A percentile compares a stretch with the other conserved stretches of the same genome.
phyloP scores from a whole-genome alignment of 2,113 vertebrate species.

The Psittacula cyanocephala region DNA sequence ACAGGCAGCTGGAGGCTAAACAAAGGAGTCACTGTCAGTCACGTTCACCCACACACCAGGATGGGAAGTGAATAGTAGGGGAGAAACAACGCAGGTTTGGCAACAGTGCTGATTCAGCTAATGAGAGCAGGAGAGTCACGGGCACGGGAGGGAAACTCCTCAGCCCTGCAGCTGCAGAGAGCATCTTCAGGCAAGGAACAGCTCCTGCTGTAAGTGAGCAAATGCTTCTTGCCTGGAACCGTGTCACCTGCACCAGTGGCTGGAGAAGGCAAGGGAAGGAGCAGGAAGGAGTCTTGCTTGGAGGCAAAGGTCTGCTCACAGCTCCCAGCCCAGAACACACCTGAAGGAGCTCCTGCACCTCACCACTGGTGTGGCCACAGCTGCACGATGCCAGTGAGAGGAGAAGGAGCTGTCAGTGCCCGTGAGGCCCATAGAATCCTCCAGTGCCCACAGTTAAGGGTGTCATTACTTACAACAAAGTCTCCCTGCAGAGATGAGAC shows the following conservation, averaged over 20 bases:
- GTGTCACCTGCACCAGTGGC: neutral
- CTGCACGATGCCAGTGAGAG: fast-evolving
- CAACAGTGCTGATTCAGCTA: neutral
- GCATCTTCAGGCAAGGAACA: neutral
- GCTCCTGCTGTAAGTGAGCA: neutral
- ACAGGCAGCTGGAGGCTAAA: neutral
- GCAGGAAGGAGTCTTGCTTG: neutral
- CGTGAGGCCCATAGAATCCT: fast-evolving
- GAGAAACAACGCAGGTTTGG: neutral
- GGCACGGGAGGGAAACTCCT: neutral
- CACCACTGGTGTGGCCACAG: neutral
- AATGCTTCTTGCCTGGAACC: neutral
- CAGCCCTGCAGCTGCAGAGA: neutral
- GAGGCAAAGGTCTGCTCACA: neutral
- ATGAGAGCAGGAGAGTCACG: neutral
- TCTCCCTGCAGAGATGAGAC: conserved; percentile 62
- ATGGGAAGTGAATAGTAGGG: neutral
- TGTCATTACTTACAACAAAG: conserved; percentile 75
- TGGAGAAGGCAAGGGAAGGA: neutral
- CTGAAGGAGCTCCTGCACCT: neutral
- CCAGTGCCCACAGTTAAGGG: neutral
- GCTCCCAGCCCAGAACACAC: neutral
- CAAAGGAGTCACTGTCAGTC: neutral
- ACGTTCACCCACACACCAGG: neutral
- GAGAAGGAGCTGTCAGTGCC: neutral